A percentile compares a stretch with the other conserved stretches of the same genome.
phyloP scores from a whole-genome alignment of 2,797 vertebrate species.

The Platalea minor region DNA sequence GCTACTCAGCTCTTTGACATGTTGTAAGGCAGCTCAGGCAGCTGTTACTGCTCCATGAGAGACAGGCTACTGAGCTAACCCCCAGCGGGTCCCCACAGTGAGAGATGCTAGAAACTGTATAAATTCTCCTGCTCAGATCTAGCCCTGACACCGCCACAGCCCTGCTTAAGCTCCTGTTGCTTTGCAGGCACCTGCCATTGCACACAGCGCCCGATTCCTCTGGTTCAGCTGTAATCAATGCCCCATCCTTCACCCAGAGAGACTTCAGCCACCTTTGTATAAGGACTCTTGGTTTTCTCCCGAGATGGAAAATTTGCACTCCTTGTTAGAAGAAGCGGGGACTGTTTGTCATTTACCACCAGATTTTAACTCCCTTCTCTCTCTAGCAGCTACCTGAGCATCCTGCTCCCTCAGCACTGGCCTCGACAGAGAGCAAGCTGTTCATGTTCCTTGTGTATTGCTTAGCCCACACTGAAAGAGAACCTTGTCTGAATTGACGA shows the following conservation, averaged over 20 bases:
- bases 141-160: not conserved
- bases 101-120: not conserved
- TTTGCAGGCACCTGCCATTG: not conserved
- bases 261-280: not conserved
- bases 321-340: not conserved
- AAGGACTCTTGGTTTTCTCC: not conserved
- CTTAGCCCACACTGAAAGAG: not conserved
- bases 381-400: not conserved
- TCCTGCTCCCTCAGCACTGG: not conserved
- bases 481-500: accelerated
- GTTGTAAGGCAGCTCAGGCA: not conserved
- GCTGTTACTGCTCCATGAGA: not conserved
- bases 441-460: not conserved
- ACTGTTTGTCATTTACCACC: not conserved
- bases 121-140: not conserved
- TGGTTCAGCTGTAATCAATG: not conserved
- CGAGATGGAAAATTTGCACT: not conserved
- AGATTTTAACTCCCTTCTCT: not conserved
- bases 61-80: not conserved
- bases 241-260: not conserved
- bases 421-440: accelerated
- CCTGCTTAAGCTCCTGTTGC: not conserved
- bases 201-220: not conserved
- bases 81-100: not conserved
- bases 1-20: not conserved